Base-by-base conservation (phyloP, 2,797 vertebrate genomes). In the Bucorvus abyssinicus region DNA sequence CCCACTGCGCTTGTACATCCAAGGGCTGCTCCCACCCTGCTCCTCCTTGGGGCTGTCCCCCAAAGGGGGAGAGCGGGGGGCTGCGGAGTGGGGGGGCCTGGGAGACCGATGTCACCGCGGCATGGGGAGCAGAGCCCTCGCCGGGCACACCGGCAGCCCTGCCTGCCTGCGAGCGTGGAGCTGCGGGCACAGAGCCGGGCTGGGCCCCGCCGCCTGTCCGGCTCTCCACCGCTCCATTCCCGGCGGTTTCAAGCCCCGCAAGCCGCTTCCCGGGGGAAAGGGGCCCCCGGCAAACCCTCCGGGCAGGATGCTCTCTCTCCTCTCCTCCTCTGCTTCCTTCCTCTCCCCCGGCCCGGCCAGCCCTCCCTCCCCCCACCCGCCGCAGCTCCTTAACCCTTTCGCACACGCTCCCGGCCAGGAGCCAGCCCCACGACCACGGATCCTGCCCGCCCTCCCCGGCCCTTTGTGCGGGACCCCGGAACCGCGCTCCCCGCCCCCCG, bases 311-410 rank as follows among this genome's bases (percentile, higher is more conserved):
- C 93, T 90, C 71, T 87, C 92, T 89, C 69, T 83, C 89, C 73
- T 93, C 86, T 91, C 74, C 77, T 91, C 91, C 91, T 85, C 94
- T 95, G 93, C 84, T 94, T 95, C 94, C 95, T 94, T 95, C 94
- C 95, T 95, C 84, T 89, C 83, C 68, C 68, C 42, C 3, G 22
- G 75, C 78, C 84, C 36, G 64, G 75, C 75, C 61, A 82, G 78
- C 84, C 93, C 90, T 38, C 84, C 82, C 44, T 50, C 84, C 81
- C 42, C 45, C 70, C 38, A 73, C 40, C 84, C 74, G 9, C 88
- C 20, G 52, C 38, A 63, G 77, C 71, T 75, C 53, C 32, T 96
- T 95, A 95, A 94, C 94, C 89, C 95, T 93, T 95, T 93, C 91
- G 34, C 81, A 91, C 91, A 71, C 52, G 44, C 91, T 93, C 45